phyloP scores from a whole-genome alignment of 1,140 invertebrate genomes.

The Steinernema khuongi region DNA sequence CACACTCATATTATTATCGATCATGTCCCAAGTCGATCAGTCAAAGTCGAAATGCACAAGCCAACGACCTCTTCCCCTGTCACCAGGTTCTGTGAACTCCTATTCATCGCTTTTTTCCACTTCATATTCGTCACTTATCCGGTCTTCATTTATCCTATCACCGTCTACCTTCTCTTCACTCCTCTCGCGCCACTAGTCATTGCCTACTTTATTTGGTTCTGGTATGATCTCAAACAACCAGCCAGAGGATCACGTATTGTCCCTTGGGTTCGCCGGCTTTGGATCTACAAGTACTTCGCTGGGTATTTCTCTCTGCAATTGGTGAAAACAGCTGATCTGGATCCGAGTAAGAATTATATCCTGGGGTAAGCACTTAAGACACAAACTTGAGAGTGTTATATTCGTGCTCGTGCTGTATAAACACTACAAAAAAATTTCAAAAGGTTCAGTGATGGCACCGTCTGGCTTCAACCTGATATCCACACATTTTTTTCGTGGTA shows the following conservation, averaged over 20 bases:
- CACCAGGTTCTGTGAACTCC: background rate
- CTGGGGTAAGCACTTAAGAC: slow-evolving; percentile 45
- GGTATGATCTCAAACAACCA: slow-evolving; percentile 37
- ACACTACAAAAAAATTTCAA: no score
- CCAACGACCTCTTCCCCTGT: background rate
- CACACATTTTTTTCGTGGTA: background rate
- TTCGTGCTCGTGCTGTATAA: background rate
- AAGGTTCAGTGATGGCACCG: no score
- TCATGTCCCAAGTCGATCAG: no score
- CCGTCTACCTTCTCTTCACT: slow-evolving; percentile 29
- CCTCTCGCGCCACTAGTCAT: slow-evolving; percentile 24
- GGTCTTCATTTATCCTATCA: slow-evolving; percentile 25
- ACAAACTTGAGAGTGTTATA: background rate
- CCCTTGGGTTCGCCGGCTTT: slow-evolving; percentile 28
- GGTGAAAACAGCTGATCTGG: slow-evolving; percentile 61
- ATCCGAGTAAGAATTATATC: slow-evolving; percentile 61
- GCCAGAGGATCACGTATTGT: slow-evolving; percentile 23
- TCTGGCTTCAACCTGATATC: no score
- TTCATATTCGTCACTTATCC: slow-evolving; percentile 39
- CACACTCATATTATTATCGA: no score
- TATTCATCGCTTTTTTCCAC: slow-evolving; percentile 31
- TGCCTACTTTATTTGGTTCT: slow-evolving; percentile 37
- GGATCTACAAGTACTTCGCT: slow-evolving; percentile 49
- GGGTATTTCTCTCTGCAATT: slow-evolving; percentile 61
- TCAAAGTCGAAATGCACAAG: no score